phyloP scores from a whole-genome alignment of 2,113 vertebrate species.

The Rhinoptilus africanus region DNA sequence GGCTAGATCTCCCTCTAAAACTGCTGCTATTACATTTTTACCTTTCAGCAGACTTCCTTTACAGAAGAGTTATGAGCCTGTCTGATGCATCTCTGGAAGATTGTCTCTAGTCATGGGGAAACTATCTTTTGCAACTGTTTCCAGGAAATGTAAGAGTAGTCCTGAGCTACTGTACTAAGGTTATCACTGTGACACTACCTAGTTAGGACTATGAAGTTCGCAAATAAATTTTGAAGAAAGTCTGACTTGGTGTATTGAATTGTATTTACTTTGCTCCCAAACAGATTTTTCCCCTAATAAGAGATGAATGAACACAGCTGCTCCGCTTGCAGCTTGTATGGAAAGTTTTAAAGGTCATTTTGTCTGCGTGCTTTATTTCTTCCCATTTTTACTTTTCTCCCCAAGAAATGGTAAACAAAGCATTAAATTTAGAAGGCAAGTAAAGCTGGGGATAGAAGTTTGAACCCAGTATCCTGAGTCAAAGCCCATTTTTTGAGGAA shows the following conservation, averaged over 20 bases:
- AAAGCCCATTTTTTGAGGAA: background rate
- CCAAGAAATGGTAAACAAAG: background rate
- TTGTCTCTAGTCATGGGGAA: background rate
- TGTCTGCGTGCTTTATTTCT: background rate
- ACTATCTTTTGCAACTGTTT: background rate
- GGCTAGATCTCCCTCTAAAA: background rate
- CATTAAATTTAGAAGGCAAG: background rate
- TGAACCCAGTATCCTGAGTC: background rate
- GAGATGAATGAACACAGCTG: background rate
- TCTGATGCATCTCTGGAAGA: background rate
- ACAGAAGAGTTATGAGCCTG: background rate
- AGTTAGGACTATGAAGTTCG: background rate
- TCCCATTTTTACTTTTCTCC: background rate
- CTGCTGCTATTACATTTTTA: background rate
- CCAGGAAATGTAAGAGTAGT: background rate
- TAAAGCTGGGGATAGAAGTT: background rate
- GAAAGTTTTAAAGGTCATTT: background rate
- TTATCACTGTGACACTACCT: background rate
- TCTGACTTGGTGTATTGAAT: background rate
- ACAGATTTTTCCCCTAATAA: background rate
- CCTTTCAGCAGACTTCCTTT: background rate
- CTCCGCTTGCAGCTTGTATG: background rate
- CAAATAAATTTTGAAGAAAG: background rate
- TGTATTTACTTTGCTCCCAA: background rate
- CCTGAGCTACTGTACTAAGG: background rate